Base-by-base conservation (phyloP, 2,113 vertebrate genomes). In the Amphilophus citrinellus region DNA sequence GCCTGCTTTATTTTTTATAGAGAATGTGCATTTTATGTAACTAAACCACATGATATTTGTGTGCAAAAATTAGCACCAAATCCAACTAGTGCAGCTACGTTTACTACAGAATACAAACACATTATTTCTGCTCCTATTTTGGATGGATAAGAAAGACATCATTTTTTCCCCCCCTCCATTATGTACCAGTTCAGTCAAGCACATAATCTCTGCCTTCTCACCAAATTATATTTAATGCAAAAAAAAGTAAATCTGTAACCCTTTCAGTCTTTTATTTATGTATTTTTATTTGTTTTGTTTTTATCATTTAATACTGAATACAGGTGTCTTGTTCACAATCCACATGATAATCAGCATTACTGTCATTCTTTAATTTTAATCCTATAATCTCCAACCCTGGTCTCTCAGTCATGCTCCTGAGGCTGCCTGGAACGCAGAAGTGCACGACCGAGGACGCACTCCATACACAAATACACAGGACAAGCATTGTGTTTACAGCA, bases 271-370 rank as follows among this genome's bases (percentile, higher is more conserved):
- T 76, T 83, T 44, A 20, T 68, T 66, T 42, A 20, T 68, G 61
- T 42, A 27, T 27, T 59, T 75, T 83, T 44, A 20, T 68, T 66
- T 42, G 2, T n/a, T 82, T 68, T 62, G 24, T 63, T 86, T 77
- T 9, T 42, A n/a, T 56, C 2, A 63, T 63, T 44, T 82, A 5
- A 80, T 58, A 62, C 77, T 56, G 14, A 82, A 79, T 30, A 37
- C 71, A 77, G 56, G 73, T 78, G 50, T 3, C 32, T 61, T 62
- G 63, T 6, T 60, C 22, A 63, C 82, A 86, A 88, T 80, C 68
- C 79, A 76, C 84, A 59, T 71, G 84, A 80, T 84, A 87, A 85
- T 86, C 80, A 68, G 47, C 58, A 84, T 86, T 61, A 81, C 60
- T 82, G 27, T 87, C 80, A 76, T 80, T 57, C 50, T 63, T 86